phyloP scores from a whole-genome alignment of 2,888 invertebrate species.

The Orchesella flavescens region DNA sequence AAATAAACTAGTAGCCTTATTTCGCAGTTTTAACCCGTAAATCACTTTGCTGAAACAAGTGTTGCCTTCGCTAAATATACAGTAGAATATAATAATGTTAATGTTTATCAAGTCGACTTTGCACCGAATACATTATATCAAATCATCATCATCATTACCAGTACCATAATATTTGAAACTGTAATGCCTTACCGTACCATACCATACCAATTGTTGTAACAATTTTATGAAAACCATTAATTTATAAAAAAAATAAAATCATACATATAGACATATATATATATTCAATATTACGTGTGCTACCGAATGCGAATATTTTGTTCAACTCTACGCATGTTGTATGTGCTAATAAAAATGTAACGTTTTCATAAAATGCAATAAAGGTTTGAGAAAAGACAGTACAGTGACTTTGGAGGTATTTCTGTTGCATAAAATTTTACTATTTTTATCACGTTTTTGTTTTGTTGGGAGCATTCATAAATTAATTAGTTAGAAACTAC shows the following conservation, averaged over 20 bases:
- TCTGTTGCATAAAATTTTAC: too few species aligned
- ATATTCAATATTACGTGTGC: slow-evolving; percentile 15
- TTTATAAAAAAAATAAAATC: slow-evolving; percentile 10
- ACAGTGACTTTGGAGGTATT: too few species aligned
- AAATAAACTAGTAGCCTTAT: slow-evolving; percentile 70
- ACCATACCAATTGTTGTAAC: background rate
- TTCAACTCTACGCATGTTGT: slow-evolving; percentile 24
- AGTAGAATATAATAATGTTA: background rate
- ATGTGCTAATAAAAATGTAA: slow-evolving; percentile 37
- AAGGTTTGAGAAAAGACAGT: slow-evolving; percentile 6
- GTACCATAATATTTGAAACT: slow-evolving; percentile 20
- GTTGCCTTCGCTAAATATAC: background rate
- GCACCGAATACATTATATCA: slow-evolving; percentile 10
- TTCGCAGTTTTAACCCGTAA: slow-evolving; percentile 68
- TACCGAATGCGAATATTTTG: slow-evolving; percentile 50
- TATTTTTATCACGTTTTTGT: too few species aligned
- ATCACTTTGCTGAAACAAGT: background rate
- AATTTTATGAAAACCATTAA: slow-evolving; percentile 17
- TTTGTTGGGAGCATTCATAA: too few species aligned
- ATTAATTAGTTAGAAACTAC: too few species aligned
- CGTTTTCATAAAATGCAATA: slow-evolving; percentile 48
- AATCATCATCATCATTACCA: slow-evolving; percentile 10
- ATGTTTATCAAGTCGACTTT: background rate
- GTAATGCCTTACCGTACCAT: slow-evolving; percentile 19
- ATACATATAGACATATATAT: slow-evolving; percentile 17